These are phyloP conservation scores for Caradrina kadenii DNA, from an alignment of 2,888 invertebrate genomes.

Conservation along the genomic window DNA sequence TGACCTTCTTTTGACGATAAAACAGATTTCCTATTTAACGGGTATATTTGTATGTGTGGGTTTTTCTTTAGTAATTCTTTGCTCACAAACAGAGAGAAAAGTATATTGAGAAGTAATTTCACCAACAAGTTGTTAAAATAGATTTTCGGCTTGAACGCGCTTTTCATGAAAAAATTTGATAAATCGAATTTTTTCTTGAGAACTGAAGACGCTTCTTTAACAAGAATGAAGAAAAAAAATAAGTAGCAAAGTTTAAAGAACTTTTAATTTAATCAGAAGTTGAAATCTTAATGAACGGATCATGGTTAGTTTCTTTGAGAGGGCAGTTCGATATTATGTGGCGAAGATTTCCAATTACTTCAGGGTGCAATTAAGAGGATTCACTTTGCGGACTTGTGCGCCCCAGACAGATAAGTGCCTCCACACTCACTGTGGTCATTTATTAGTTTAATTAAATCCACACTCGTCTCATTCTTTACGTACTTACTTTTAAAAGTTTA, in stretches of 20 bases:
- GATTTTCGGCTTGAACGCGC: conserved; percentile 25
- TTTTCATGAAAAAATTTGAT: conserved; percentile 29
- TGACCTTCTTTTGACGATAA: conserved; percentile 19
- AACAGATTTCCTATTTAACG: conserved; percentile 5
- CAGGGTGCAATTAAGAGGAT: conserved; percentile 78
- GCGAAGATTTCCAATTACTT: conserved; percentile 78
- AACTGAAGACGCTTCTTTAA: conserved; percentile 49
- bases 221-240: conserved; percentile 51
- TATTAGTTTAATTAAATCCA: conserved; percentile 77
- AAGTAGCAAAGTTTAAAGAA: conserved; percentile 58
- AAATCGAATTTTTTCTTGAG: conserved; percentile 34
- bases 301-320: conserved; percentile 69
- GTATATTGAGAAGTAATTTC: conserved; percentile 15
- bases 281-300: conserved; percentile 74
- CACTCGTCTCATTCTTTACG: conserved; percentile 56
- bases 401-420: conserved; percentile 73
- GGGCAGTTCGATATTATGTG: conserved; percentile 70
- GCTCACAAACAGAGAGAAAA: background rate
- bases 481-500: conserved; percentile 43
- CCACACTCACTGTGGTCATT: conserved; percentile 69
- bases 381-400: conserved; percentile 70
- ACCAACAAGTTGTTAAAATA: conserved; percentile 20
- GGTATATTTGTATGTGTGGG: background rate
- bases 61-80: background rate
- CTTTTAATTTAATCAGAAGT: conserved; percentile 72